These are phyloP conservation scores for Lepilemur ruficaudatus DNA, from an alignment of 2,797 vertebrate species.

Conservation along the genomic window DNA sequence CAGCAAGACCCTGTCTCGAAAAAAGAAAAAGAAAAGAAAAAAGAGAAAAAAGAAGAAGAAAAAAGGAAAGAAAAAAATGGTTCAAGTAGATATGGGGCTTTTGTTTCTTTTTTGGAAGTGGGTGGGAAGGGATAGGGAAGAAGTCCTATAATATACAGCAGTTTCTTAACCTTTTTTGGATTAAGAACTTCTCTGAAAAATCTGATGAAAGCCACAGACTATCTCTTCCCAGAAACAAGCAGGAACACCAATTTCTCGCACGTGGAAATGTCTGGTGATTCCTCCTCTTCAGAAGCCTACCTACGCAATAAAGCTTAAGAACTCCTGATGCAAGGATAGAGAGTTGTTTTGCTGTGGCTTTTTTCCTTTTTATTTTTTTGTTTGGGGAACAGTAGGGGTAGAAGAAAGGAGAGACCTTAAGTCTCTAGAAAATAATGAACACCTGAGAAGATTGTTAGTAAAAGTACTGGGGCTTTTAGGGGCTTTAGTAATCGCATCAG, in stretches of 20 bases:
- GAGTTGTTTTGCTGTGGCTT: background rate
- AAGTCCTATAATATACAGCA: background rate
- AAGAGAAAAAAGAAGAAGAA: background rate
- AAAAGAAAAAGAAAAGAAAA: no score
- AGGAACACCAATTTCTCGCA: background rate
- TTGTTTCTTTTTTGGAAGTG: background rate
- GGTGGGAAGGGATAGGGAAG: background rate
- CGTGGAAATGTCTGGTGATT: background rate
- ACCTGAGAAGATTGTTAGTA: background rate
- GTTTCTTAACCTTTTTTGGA: background rate
- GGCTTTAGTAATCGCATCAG: background rate
- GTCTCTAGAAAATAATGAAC: background rate
- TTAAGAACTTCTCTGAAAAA: background rate
- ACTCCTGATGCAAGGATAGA: background rate
- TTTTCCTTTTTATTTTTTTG: background rate
- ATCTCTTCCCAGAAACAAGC: background rate
- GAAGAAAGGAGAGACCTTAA: background rate
- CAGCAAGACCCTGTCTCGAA: background rate
- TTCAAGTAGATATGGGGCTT: background rate
- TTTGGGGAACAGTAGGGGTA: accelerated
- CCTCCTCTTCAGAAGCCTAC: background rate
- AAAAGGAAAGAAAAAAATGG: background rate
- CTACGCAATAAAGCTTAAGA: background rate
- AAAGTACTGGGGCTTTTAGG: background rate
- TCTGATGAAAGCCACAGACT: background rate